Percentiles rank a stretch among this genome's conserved stretches.
Evolutionary conservation across 2,888 invertebrate species (phyloP).

Genomic region (Tiliacea aurago): DNA sequence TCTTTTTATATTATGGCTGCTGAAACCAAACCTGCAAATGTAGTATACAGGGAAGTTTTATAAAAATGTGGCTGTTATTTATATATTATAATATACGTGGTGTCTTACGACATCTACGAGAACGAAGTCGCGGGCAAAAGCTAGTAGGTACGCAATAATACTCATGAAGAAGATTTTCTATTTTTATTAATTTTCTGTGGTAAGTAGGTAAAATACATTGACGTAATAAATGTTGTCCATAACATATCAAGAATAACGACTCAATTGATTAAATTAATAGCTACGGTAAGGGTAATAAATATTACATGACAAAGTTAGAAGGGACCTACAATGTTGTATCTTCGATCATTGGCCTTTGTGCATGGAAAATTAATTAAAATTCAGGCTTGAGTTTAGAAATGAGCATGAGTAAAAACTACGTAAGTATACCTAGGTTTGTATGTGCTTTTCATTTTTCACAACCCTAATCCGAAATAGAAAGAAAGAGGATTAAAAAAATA

Average conservation of each 20-base stretch:
- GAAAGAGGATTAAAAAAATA: background rate
- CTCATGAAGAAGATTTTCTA: background rate
- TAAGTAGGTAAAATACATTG: background rate
- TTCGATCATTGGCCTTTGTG: background rate
- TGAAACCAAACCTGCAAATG: no score
- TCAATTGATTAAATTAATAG: constrained; percentile 21
- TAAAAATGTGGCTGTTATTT: no score
- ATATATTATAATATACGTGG: no score
- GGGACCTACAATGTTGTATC: constrained; percentile 13
- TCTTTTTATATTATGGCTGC: no score
- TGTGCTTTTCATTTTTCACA: background rate
- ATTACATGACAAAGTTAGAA: constrained; percentile 16
- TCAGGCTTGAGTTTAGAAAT: background rate
- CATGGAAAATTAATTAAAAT: background rate
- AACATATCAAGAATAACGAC: constrained; percentile 2
- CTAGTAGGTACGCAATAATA: background rate
- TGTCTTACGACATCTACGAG: no score
- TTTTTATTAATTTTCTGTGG: background rate
- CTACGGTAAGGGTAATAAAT: constrained; percentile 5
- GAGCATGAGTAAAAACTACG: background rate
- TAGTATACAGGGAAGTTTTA: no score
- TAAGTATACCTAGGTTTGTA: no score
- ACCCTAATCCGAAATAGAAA: background rate
- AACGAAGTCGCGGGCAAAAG: no score
- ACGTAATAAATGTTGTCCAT: constrained; percentile 7